Percentiles rank a stretch among this genome's conserved stretches.
These are phyloP conservation scores for Julus scanicus DNA, from an alignment of 2,888 invertebrate genomes.

Conservation along the genomic window DNA sequence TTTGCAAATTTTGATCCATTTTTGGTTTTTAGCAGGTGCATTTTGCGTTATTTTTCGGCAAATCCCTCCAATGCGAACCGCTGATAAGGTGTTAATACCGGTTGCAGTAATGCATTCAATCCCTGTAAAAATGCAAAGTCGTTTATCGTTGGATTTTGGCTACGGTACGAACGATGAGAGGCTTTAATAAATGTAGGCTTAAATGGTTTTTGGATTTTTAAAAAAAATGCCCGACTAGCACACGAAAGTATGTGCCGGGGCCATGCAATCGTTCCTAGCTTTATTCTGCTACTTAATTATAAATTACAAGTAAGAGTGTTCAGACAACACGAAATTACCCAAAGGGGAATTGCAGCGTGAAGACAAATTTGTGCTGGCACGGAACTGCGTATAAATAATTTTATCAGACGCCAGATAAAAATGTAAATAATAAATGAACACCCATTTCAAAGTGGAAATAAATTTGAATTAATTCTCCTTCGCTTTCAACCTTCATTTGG, in stretches of 20 bases:
- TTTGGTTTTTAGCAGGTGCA: neutral
- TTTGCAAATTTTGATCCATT: neutral
- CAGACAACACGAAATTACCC: slow-evolving; percentile 38
- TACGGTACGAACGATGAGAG: neutral
- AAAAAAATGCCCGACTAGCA: neutral
- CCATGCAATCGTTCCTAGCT: neutral
- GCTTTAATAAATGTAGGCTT: slow-evolving; percentile 17
- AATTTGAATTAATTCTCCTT: slow-evolving; percentile 34
- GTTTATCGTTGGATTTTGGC: slow-evolving; percentile 30
- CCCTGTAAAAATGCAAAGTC: slow-evolving; percentile 23
- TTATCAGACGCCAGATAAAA: slow-evolving; percentile 42
- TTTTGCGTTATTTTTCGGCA: slow-evolving; percentile 16
- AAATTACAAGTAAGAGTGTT: slow-evolving; percentile 47
- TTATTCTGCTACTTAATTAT: slow-evolving; percentile 47
- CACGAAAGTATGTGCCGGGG: slow-evolving; percentile 11
- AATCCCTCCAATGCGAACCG: neutral
- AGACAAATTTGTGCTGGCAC: slow-evolving; percentile 39
- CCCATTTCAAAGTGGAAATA: slow-evolving; percentile 38
- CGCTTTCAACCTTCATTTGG: slow-evolving; percentile 30
- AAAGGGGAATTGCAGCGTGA: slow-evolving; percentile 48
- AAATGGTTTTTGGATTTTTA: neutral
- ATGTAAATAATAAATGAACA: slow-evolving; percentile 42
- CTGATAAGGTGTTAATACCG: slow-evolving; percentile 9
- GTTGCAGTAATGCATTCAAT: neutral
- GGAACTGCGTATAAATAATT: slow-evolving; percentile 31